A percentile compares a stretch with the other conserved stretches of the same genome.
Conservation (phyloP, 2,113 vertebrate genomes). For the Ophthalmolycus amberensis region DNA sequence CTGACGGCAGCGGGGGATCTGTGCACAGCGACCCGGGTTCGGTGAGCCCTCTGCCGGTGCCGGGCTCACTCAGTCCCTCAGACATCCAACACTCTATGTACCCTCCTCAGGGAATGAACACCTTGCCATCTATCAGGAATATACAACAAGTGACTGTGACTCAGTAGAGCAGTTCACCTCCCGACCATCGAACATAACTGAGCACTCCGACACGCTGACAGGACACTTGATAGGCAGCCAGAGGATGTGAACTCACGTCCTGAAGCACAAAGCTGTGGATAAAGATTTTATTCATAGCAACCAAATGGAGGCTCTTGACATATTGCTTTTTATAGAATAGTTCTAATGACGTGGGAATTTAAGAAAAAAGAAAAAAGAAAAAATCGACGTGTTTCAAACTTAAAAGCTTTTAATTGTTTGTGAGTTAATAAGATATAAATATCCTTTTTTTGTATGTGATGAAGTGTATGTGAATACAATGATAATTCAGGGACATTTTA, state of each 20-base stretch:
- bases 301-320: conserved; percentile 84
- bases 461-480: conserved; percentile 77
- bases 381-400: conserved; percentile 69
- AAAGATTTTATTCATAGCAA: conserved; percentile 69
- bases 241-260: conserved; percentile 61
- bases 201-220: conserved; percentile 83
- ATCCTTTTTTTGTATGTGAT: conserved; percentile 76
- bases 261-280: conserved; percentile 67
- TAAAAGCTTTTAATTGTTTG: conserved; percentile 81
- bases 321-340: conserved; percentile 83
- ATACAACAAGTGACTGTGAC: conserved; percentile 90
- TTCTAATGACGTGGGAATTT: conserved; percentile 72
- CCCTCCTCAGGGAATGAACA: conserved; percentile 84
- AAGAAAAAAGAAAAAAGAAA: conserved; percentile 53
- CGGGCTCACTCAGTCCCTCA: conserved; percentile 84
- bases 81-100: conserved; percentile 86
- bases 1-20: conserved; percentile 89
- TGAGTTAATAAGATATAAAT: conserved; percentile 84
- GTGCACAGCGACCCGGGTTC: conserved; percentile 94
- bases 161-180: conserved; percentile 77
- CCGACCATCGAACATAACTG: conserved; percentile 73
- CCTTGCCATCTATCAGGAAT: conserved; percentile 89
- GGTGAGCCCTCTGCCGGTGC: conserved; percentile 89
- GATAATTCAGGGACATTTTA: conserved; percentile 69
- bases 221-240: conserved; percentile 67